Base-by-base conservation (phyloP, 2,888 invertebrate genomes). In the Eupithecia tripunctaria region DNA sequence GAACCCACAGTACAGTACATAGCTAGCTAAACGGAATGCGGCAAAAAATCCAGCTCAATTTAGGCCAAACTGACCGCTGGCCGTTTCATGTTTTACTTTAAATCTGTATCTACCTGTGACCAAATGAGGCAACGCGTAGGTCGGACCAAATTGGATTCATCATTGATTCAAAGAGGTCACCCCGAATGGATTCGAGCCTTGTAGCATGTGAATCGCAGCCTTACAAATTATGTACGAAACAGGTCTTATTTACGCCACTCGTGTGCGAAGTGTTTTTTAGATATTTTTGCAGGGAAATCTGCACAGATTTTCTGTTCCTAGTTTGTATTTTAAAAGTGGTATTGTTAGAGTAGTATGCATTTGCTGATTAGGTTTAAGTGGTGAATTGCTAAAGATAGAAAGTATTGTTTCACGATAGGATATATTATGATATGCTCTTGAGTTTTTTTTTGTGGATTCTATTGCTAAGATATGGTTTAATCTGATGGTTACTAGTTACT, bases 111-210 rank as follows among this genome's bases (percentile, higher is more conserved):
- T 88, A 86, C 88, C 88, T 84, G 83, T 79, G 84, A 80, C 82
- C 83, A 85, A 87, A 87, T 85, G 82, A 84, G 83, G 80, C 83
- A 80, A 81, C 81, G 79, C 79, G 84, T 83, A 84, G 84, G 85
- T 81, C 79, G 80, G 81, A 81, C 79, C 80, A 86, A 89, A 91
- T 90, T 91, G 88, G 86, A 89, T 89, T 90, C 89, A 89, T 91
- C 88, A 90, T 87, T 89, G 87, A 91, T 91, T 90, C 90, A 91
- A 85, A 87, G 87, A 88, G 90, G 90, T 89, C 88, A 88, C 82
- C 85, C 83, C 74, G 73, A 82, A 82, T 82, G 84, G 83, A 84
- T 83, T 81, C 81, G 76, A 81, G 79, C 82, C 81, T 81, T 83
- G 81, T 82, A 62, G 32, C 36, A 63, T 71, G 81, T 76, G 82